A percentile compares a stretch with the other conserved stretches of the same genome.
Evolutionary conservation across 2,113 vertebrate species (phyloP).

Genomic region (Baryphthengus martii): DNA sequence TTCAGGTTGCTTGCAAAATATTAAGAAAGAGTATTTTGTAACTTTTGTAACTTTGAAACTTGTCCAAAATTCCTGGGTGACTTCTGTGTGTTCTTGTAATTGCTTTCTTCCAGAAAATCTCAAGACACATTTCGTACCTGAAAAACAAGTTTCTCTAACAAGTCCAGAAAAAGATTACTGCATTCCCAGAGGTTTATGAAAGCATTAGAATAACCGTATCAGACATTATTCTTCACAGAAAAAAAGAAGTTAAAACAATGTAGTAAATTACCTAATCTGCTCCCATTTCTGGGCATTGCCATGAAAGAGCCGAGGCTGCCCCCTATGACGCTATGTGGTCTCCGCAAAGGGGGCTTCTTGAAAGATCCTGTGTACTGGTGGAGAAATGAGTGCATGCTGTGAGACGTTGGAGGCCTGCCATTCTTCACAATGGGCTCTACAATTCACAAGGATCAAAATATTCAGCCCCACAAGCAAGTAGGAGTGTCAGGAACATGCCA

Average conservation of each 20-base stretch:
- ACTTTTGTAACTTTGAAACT: not conserved
- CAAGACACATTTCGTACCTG: not conserved
- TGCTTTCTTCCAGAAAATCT: not conserved
- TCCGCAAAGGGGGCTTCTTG: slow-evolving; percentile 90
- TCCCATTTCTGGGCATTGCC: slow-evolving; percentile 92
- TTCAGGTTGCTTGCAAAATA: not conserved
- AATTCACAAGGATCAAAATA: slow-evolving; percentile 61
- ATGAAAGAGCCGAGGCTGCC: slow-evolving; percentile 92
- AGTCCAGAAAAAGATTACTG: not conserved
- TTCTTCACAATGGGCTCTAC: slow-evolving; percentile 88
- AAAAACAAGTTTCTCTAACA: not conserved
- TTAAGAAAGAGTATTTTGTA: not conserved
- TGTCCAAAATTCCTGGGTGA: not conserved
- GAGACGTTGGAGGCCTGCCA: slow-evolving; percentile 90
- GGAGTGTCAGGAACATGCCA: slow-evolving; percentile 68
- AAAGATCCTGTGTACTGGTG: slow-evolving; percentile 96
- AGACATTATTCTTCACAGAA: not conserved
- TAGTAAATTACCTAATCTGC: slow-evolving; percentile 86
- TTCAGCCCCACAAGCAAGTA: slow-evolving; percentile 67
- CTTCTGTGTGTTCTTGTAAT: not conserved
- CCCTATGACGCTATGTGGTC: slow-evolving; percentile 94
- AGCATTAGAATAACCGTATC: not conserved
- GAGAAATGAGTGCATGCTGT: slow-evolving; percentile 96
- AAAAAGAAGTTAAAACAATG: not conserved
- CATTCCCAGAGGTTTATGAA: not conserved